Percentiles rank a stretch among this genome's conserved stretches.
Conservation (phyloP, 1,140 invertebrate genomes). For the Melanaphis sacchari region DNA sequence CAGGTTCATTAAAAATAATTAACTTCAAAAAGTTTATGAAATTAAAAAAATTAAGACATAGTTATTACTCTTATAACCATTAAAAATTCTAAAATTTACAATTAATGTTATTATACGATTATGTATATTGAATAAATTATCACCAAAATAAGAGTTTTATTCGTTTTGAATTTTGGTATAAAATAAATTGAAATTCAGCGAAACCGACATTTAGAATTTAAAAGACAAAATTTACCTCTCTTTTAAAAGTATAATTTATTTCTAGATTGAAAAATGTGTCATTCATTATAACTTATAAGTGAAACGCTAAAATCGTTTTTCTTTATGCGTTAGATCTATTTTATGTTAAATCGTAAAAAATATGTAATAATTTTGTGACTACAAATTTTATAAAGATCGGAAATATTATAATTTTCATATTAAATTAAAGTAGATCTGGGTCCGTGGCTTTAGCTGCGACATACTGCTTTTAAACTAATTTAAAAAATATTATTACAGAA, state of each 20-base stretch:
- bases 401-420: neutral
- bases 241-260: neutral
- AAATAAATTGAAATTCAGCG: neutral
- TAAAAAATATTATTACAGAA: neutral
- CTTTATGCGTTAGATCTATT: neutral
- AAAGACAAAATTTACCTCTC: neutral
- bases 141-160: neutral
- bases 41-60: neutral
- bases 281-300: conserved; percentile 6
- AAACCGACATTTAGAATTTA: neutral
- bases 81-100: too few species aligned
- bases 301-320: neutral
- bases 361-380: neutral
- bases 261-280: neutral
- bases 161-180: neutral
- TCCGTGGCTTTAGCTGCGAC: neutral
- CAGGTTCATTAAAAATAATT: neutral
- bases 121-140: neutral
- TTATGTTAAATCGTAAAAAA: neutral
- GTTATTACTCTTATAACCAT: neutral
- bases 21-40: neutral
- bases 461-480: neutral
- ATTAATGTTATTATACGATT: too few species aligned
- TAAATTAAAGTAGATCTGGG: neutral
- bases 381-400: neutral